Base-by-base conservation (phyloP, 2,888 invertebrate species). In the Caenorhabditis afra region DNA sequence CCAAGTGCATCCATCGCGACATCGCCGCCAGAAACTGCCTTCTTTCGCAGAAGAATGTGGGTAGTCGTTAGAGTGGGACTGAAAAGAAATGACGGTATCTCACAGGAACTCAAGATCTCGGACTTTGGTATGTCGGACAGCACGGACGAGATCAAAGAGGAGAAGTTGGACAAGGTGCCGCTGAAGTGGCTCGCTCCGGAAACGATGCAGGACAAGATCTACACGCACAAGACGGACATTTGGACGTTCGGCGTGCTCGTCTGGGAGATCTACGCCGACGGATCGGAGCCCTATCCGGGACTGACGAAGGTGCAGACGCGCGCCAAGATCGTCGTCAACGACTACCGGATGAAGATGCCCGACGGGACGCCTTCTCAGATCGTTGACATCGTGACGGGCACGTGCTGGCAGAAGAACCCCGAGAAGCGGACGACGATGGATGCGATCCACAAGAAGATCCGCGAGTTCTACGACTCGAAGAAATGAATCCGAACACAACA, bases 21-120 rank as follows among this genome's bases (percentile, higher is more conserved):
- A 92, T 95, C 76, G 95, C 95, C 0, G 95, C 95, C 76, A 92
- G 95, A 71, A 95, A 95, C 90, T 95, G 95, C 89, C 92, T 95
- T 14, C 79, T 90, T 16, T 76, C 82, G 1, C 62, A 62, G 18
- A 82, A 81, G 29, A 76, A 66, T 49, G 82, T 78, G 20, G 35
- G 74, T 23, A 41, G 16, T n/a, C 39, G 12, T n/a, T 3, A 11
- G 8, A 14, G 22, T 23, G 12, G 37, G 37, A 11, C 18, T 7
- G n/a, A 2, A 23, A 16, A 3, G 16, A 4, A 16, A 10, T 41
- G 1, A 18, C 14, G n/a, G 39, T 11, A 58, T n/a, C 1, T 59
- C 65, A 41, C 65, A 82, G 80, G 85, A 84, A 18, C 81, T 91
- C n/a, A 91, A 91, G 78, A 90, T 91, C 61, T 85, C 88, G 3